Conservation (phyloP, 2,113 vertebrate genomes). For the Mesembrinibis cayennensis region DNA sequence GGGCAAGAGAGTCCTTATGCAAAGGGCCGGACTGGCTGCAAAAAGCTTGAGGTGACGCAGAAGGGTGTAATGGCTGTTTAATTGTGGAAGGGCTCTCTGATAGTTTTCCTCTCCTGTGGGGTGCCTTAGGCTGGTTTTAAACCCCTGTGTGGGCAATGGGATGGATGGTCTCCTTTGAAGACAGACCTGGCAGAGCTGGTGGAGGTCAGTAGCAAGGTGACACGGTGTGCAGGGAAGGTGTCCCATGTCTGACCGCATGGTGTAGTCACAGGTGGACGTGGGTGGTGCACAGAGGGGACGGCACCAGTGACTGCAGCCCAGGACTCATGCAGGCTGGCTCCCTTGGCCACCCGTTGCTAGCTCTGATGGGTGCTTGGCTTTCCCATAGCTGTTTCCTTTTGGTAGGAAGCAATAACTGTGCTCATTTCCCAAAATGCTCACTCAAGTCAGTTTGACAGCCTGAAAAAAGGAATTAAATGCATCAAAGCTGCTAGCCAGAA, state of each 20-base stretch:
- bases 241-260: background rate
- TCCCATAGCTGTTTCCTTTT: background rate
- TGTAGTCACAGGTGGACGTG: background rate
- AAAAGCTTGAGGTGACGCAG: background rate
- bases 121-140: background rate
- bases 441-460: background rate
- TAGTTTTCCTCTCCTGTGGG: background rate
- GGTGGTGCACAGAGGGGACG: background rate
- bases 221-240: background rate
- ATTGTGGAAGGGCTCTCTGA: background rate
- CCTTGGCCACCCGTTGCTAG: background rate
- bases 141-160: no score
- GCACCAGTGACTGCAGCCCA: background rate
- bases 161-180: background rate
- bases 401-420: background rate
- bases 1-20: background rate
- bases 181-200: background rate
- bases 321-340: no score
- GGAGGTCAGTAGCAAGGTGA: background rate
- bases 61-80: background rate
- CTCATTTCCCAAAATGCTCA: background rate
- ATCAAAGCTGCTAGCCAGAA: background rate
- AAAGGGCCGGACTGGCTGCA: background rate
- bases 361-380: background rate
- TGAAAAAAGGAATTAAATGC: slow-evolving; percentile 7